phyloP scores from a whole-genome alignment of 2,797 vertebrate species.

The Apogon hyalosoma region DNA sequence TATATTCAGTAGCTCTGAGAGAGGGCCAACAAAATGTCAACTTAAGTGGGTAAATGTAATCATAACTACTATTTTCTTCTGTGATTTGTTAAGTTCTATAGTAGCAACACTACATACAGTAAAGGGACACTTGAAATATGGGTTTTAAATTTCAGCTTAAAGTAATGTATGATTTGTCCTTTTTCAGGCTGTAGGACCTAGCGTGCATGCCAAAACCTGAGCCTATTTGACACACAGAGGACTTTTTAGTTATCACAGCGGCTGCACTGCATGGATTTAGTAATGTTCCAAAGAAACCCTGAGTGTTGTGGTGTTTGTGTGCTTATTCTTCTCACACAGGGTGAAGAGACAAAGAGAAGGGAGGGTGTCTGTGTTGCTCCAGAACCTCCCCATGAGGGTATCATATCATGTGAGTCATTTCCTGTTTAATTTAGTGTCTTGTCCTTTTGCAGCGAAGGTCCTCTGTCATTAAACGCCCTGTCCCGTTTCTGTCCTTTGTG shows the following conservation, averaged over 20 bases:
- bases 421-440: conserved; percentile 13
- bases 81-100: conserved; percentile 8
- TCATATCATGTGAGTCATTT: conserved; percentile 14
- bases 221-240: neutral
- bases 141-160: neutral
- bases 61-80: conserved; percentile 15
- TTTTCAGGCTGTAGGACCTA: conserved; percentile 6
- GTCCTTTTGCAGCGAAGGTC: conserved; percentile 14
- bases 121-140: conserved; percentile 9
- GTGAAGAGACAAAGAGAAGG: neutral
- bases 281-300: neutral
- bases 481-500: conserved; percentile 4
- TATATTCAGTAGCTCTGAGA: neutral
- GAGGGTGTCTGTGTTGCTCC: neutral
- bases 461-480: conserved; percentile 9
- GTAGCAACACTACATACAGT: neutral
- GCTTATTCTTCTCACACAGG: neutral
- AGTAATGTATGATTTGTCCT: conserved; percentile 12
- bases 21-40: conserved; percentile 14
- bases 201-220: conserved; percentile 8
- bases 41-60: conserved; percentile 9
- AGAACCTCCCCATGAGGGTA: neutral
- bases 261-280: conserved; percentile 5
- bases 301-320: neutral
- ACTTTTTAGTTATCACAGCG: neutral